Evolutionary conservation across 2,797 vertebrate species (phyloP), one percentile per base, ranked within the genome.

Genomic region (Aulostomus chinensis): DNA sequence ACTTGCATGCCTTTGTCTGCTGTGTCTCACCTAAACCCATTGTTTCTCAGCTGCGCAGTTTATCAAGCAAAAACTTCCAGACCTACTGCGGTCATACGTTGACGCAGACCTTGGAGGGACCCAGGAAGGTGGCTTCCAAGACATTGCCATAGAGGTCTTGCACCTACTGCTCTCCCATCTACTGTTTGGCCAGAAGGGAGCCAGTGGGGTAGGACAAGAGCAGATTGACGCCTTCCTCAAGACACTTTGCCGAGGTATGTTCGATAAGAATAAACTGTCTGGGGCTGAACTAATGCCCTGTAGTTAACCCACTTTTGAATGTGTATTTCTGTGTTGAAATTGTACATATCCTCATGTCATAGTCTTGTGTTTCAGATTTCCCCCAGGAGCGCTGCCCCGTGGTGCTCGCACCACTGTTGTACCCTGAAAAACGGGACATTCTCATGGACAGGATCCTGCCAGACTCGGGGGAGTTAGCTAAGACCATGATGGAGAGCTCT

Each of bases 381-480:
- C 97, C 97, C 80, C 97, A 98, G 87, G 97, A 98, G 83, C 95
- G 97, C 86, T 99, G 97, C 80, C 97, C 97, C 71, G 97, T 99
- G 97, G 97, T 99, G 96, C 97, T 99, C 86, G 94, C 96, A 96
- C 97, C 97, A 97, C 96, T 99, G 83, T 85, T 99, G 85, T 99
- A 99, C 91, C 96, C 96, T 97, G 97, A 98, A 97, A 98, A 99
- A 97, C 96, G 96, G 94, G 95, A 99, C 96, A 95, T 99, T 94
- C 96, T 98, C 92, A 98, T 98, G 96, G 97, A 98, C 90, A 96
- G 97, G 92, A 98, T 99, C 91, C 91, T 99, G 85, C 95, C 96
- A 94, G 97, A 99, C 90, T 98, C 97, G 76, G 96, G 96, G 92
- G 97, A 98, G 90, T 95, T 99, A 93, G 93, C 94, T 50, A 99